Evolutionary conservation across 2,113 vertebrate genomes (phyloP), one percentile per base, ranked within the genome.

Genomic region (Malaclemys terrapin): DNA sequence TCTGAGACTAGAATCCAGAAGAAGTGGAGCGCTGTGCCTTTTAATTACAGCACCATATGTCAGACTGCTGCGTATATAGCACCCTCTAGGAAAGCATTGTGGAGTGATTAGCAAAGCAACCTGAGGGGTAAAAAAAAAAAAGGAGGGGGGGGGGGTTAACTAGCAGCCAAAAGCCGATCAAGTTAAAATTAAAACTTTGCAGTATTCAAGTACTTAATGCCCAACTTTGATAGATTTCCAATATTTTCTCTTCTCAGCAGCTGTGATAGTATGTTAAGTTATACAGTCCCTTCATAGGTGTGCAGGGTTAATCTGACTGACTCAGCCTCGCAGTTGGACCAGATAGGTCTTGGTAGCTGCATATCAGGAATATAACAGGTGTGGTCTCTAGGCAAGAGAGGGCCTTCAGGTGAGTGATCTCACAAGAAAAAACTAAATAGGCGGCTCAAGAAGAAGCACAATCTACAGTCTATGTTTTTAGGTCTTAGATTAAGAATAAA

Each of bases 401-500:
- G 57, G 57, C 25, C 57, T 59, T 59, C 27, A 5, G 11, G 12
- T 59, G 57, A 59, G 57, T 59, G 27, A 59, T 59, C 57, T 59
- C 57, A 59, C 52, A 50, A 93, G 31, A 16, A 85, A 83, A 29
- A 6, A 17, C n/a, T 91, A 17, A 92, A 27, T 29, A 62, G 69
- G 5, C 8, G 79, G n/a, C 57, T 50, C 65, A 50, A 92, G 85
- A 49, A 42, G 47, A 80, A 89, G 53, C 45, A 84, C 29, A 52
- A 4, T 8, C 57, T 49, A 78, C 49, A 38, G 82, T 89, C 76
- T 57, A 14, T 69, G 83, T 19, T n/a, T 93, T 20, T 78, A 31
- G 56, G 11, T 69, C 95, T 88, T 84, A 79, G n/a, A 91, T 47
- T 85, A 45, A 62, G 31, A 62, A 87, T 42, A 52, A 90, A 94